Conservation (phyloP, 2,797 vertebrate genomes). For the Podargus strigoides region DNA sequence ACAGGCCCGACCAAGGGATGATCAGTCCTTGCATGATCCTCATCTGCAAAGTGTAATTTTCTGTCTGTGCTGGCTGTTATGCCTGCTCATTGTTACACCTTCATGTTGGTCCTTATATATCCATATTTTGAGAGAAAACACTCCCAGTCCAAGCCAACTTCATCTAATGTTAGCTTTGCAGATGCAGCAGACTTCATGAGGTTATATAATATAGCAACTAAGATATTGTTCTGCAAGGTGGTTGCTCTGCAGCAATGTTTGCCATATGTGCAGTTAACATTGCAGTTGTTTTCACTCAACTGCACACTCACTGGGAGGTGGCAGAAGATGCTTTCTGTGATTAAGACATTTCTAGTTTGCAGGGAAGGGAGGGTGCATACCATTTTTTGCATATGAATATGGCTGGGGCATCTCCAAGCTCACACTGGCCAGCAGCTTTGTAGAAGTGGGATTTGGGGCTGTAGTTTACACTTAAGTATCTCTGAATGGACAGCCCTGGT, state of each 20-base stretch:
- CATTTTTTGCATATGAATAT: neutral
- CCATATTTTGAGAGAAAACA: neutral
- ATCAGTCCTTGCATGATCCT: neutral
- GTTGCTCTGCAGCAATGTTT: neutral
- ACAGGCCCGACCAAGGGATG: neutral
- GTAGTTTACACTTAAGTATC: neutral
- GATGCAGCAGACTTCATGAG: neutral
- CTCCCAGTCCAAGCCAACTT: neutral
- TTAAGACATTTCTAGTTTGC: neutral
- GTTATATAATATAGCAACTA: neutral
- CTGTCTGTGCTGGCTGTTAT: neutral
- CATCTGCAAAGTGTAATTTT: neutral
- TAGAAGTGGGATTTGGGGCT: neutral
- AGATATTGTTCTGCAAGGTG: neutral
- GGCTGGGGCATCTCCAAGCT: neutral
- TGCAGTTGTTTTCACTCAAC: neutral
- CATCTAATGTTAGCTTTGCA: neutral
- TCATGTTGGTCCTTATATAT: neutral
- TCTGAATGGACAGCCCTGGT: neutral
- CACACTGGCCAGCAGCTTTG: neutral
- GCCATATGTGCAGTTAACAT: neutral
- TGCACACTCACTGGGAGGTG: neutral
- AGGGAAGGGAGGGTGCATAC: neutral
- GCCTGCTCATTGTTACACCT: accelerated
- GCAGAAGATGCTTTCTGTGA: neutral